Base-by-base conservation (phyloP, 2,113 vertebrate genomes). In the Plecturocebus donacophilus region DNA sequence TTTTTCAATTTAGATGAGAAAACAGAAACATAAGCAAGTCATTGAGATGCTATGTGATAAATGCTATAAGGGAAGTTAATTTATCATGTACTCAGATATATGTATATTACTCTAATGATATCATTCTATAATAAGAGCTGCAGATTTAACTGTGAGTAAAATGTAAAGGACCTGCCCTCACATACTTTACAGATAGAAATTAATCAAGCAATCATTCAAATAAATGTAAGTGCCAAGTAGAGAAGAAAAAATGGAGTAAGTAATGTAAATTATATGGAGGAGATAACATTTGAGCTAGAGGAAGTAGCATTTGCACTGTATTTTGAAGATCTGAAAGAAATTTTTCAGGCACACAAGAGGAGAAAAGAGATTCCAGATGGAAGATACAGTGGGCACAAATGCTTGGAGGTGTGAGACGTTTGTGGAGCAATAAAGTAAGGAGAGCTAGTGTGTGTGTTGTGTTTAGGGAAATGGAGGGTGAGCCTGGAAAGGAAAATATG, bases 301-400 rank as follows among this genome's bases (percentile, higher is more conserved):
- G 71, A 73, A 42, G 42, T 73, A 81, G 80, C 19, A 58, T 30
- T 79, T 94, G 5, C 40, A 45, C 6, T 83, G 14, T n/a, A 42
- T 73, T 95, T 95, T 80, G 71, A 87, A 95, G 83, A 52, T 58
- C 35, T 71, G 56, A 45, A 71, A 91, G n/a, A 42, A 85, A 61
- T 75, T 35, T 89, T 49, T 40, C 32, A 86, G 70, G 45, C 23
- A 68, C 27, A 71, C 8, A 82, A 52, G n/a, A 79, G 21, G 56
- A 45, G 30, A 81, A 80, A 84, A 77, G 14, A 3, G 35, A 73
- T 40, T 86, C 21, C 14, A 42, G 12, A 45, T 54, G 32, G 77
- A 47, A 77, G 42, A 12, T 17, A 45, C 19, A n/a, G 25, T 27
- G 68, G 17, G 8, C 19, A 38, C 45, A 52, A 40, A 49, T 54